phyloP scores from a whole-genome alignment of 2,797 vertebrate species.

The Holocentrus rufus region DNA sequence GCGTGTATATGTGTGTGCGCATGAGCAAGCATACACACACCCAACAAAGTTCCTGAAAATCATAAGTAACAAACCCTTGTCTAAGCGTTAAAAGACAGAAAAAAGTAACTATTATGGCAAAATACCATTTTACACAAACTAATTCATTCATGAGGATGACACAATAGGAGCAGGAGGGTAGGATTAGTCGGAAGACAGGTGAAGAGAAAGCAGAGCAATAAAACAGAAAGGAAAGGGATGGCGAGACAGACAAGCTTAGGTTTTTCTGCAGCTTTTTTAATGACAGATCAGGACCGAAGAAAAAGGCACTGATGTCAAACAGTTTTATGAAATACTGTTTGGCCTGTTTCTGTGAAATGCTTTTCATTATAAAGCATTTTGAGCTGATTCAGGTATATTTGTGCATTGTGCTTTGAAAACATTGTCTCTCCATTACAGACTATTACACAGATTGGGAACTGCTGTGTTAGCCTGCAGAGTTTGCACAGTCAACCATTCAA shows the following conservation, averaged over 20 bases:
- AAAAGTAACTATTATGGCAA: too few relatives aligned
- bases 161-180: background rate
- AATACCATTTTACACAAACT: too few relatives aligned
- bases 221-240: background rate
- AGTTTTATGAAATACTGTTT: background rate
- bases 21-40: background rate
- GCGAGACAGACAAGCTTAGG: slow-evolving; percentile 15
- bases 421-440: too few relatives aligned
- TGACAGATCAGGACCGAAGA: too few relatives aligned
- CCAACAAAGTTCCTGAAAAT: slow-evolving; percentile 26
- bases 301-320: background rate
- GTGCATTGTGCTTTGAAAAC: background rate
- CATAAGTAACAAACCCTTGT: background rate
- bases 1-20: background rate
- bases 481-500: too few relatives aligned
- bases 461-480: too few relatives aligned
- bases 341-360: background rate
- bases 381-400: too few relatives aligned
- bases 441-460: too few relatives aligned
- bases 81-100: background rate
- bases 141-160: too few relatives aligned
- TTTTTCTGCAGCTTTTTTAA: background rate
- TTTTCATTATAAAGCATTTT: too few relatives aligned
- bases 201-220: background rate
- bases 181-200: background rate